Evolutionary conservation across 2,888 invertebrate species (phyloP), one percentile per base, ranked within the genome.

Genomic region (Ommatoiulus sabulosus): DNA sequence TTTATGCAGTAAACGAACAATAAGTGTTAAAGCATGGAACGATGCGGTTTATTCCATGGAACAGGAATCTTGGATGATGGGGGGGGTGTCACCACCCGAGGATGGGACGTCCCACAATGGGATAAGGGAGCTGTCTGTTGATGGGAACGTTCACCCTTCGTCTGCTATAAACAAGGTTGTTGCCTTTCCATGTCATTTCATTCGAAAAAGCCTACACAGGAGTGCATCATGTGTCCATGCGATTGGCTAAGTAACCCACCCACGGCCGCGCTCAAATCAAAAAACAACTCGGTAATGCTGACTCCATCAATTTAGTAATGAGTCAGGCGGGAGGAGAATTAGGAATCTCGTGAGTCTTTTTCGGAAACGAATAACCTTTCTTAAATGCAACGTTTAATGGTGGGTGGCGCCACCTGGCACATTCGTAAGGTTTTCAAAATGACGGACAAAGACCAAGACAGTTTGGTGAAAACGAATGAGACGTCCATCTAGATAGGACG

Each of bases 91-190:
- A 63, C 63, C 63, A 20, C 63, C 63, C 20, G 15, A 57, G 12
- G 20, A 63, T 63, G 63, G 63, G 63, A 63, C 63, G 63, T 63
- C 63, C 63, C 63, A 20, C 63, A 63, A n/a, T 63, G 63, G 63
- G 20, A 63, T 63, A 63, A 63, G 63, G 63, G 63, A 63, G 63
- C 63, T 20, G 20, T 63, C 4, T 63, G 63, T 63, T 63, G 63
- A 63, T 63, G 63, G 63, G 63, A 63, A 63, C 63, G 20, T 63
- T 63, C 63, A 63, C 63, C 63, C 63, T 63, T 63, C 20, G 63
- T 63, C 63, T 63, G 63, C 63, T 63, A 63, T 63, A 63, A 63
- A 63, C 20, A 63, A 63, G 63, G 63, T 63, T 63, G 63, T 63
- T 63, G 63, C 63, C 63, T 63, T 63, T 63, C 63, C 63, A 63